Evolutionary conservation across 2,888 invertebrate species (phyloP).

Genomic region (Podotricha telesiphe): DNA sequence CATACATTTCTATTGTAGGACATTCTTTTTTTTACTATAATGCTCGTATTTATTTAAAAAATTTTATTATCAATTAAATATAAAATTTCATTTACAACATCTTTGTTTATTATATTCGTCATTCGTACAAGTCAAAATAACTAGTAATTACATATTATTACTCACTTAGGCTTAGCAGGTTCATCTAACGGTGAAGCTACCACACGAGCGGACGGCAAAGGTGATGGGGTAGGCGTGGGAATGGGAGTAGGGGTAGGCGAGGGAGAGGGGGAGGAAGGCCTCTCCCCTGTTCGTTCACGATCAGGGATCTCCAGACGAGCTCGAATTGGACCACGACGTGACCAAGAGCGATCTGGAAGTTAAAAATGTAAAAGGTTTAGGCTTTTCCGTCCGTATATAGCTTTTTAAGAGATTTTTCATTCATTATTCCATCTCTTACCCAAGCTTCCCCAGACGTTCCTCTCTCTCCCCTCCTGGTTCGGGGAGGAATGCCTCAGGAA

Average conservation of each 20-base stretch:
- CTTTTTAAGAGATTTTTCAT: too few relatives aligned
- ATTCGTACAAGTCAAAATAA: too few relatives aligned
- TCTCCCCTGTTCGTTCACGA: slow-evolving; percentile 85
- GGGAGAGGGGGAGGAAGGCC: slow-evolving; percentile 82
- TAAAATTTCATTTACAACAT: too few relatives aligned
- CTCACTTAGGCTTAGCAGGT: slow-evolving; percentile 70
- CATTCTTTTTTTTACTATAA: too few relatives aligned
- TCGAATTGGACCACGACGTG: slow-evolving; percentile 88
- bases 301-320: slow-evolving; percentile 93
- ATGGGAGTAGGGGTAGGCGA: slow-evolving; percentile 64
- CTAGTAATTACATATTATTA: too few relatives aligned
- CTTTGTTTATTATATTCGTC: too few relatives aligned
- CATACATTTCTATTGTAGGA: too few relatives aligned
- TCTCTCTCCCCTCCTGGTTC: slow-evolving; percentile 88
- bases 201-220: slow-evolving; percentile 16
- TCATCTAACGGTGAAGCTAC: neutral
- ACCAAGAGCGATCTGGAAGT: slow-evolving; percentile 92
- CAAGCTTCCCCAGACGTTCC: slow-evolving; percentile 93
- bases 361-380: too few relatives aligned
- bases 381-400: too few relatives aligned
- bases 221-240: slow-evolving; percentile 46
- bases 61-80: too few relatives aligned
- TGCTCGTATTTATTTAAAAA: too few relatives aligned
- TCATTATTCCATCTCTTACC: slow-evolving; percentile 80
- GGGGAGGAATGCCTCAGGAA: slow-evolving; percentile 88